A percentile compares a stretch with the other conserved stretches of the same genome.
Conservation (phyloP, 2,888 invertebrate genomes). For the Scrobipalpa costella region DNA sequence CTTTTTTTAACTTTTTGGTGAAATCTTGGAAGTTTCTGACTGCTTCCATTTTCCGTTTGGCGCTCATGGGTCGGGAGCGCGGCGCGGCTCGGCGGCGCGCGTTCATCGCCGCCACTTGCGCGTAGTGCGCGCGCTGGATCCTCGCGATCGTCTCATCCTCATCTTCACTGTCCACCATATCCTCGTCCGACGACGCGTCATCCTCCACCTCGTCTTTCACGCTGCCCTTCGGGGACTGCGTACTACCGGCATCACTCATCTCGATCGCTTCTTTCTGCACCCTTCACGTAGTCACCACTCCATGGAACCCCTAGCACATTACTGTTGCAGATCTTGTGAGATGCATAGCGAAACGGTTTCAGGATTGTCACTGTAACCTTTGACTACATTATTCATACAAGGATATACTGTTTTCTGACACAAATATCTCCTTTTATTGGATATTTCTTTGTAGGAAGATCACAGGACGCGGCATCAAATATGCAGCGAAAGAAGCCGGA, state of each 20-base stretch:
- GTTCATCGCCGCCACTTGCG: constrained; percentile 72
- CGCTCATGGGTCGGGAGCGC: constrained; percentile 69
- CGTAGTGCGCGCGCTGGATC: constrained; percentile 74
- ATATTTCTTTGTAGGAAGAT: constrained; percentile 66
- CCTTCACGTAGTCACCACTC: constrained; percentile 25
- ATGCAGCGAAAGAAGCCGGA: constrained; percentile 61
- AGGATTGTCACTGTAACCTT: constrained; percentile 24
- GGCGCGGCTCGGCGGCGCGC: constrained; percentile 62
- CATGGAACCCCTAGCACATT: constrained; percentile 26
- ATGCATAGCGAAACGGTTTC: constrained; percentile 13
- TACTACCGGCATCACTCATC: constrained; percentile 67
- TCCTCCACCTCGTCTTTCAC: constrained; percentile 57
- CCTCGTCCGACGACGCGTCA: constrained; percentile 65
- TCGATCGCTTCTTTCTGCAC: constrained; percentile 30
- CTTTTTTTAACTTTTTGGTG: constrained; percentile 77
- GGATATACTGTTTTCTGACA: constrained; percentile 28
- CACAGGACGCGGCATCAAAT: constrained; percentile 64
- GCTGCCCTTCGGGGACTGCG: constrained; percentile 57
- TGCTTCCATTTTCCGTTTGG: constrained; percentile 77
- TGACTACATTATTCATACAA: constrained; percentile 24
- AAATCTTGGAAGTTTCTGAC: constrained; percentile 76
- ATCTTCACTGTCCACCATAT: constrained; percentile 69
- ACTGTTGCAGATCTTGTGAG: neutral
- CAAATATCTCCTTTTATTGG: constrained; percentile 51
- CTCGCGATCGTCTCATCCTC: constrained; percentile 75